Evolutionary conservation across 1,140 invertebrate genomes (phyloP).

Genomic region (Lasioglossum baleicum): DNA sequence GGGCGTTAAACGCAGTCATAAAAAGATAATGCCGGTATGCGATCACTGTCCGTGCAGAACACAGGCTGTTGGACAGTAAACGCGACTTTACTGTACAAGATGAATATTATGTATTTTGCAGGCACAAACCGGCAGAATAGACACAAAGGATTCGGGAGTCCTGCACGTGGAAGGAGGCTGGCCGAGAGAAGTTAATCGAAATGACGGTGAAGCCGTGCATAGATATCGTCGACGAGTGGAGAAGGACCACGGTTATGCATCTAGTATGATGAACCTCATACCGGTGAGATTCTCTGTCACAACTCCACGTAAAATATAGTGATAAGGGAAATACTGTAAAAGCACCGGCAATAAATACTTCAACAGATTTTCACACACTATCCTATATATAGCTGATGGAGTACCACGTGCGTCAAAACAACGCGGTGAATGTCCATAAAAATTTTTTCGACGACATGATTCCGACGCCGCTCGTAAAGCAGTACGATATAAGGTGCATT

Average conservation of each 20-base stretch:
- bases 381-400: slow-evolving; percentile 85
- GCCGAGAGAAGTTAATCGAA: slow-evolving; percentile 95
- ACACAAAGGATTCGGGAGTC: slow-evolving; percentile 86
- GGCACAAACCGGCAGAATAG: slow-evolving; percentile 81
- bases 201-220: slow-evolving; percentile 91
- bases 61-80: too few relatives aligned
- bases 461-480: slow-evolving; percentile 82
- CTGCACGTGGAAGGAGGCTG: slow-evolving; percentile 96
- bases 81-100: too few relatives aligned
- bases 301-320: background rate
- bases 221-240: slow-evolving; percentile 95
- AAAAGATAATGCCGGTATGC: too few relatives aligned
- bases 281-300: slow-evolving; percentile 57
- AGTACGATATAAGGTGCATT: slow-evolving; percentile 64
- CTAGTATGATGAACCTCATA: slow-evolving; percentile 86
- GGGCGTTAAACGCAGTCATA: too few relatives aligned
- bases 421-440: slow-evolving; percentile 93
- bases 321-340: background rate
- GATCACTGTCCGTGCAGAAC: too few relatives aligned
- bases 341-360: background rate
- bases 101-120: slow-evolving; percentile 34
- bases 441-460: slow-evolving; percentile 89
- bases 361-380: background rate
- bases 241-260: slow-evolving; percentile 93
- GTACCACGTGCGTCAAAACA: slow-evolving; percentile 92